Evolutionary conservation across 2,113 vertebrate genomes (phyloP).

Genomic region (Spea bombifrons): DNA sequence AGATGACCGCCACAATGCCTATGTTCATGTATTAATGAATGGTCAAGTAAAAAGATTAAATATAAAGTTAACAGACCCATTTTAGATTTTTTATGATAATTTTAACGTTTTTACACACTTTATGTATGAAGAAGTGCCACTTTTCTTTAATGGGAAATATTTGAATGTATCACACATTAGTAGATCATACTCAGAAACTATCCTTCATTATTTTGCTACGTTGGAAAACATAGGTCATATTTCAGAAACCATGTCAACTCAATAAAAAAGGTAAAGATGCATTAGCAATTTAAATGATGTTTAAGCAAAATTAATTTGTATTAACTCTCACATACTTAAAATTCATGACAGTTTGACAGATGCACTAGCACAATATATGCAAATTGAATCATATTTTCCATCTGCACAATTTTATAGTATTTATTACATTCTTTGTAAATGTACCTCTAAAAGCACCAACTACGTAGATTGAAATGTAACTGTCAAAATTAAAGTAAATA

Average conservation of each 20-base stretch:
- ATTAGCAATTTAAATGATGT: constrained; percentile 13
- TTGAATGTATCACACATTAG: not conserved
- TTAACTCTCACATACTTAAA: constrained; percentile 16
- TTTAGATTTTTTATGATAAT: too few species aligned
- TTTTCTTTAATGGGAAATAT: not conserved
- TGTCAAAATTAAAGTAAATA: constrained; percentile 33
- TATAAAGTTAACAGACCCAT: too few species aligned
- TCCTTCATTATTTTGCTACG: not conserved
- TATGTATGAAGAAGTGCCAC: too few species aligned
- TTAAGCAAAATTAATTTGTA: constrained; percentile 20
- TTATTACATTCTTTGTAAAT: constrained; percentile 31
- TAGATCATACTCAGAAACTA: not conserved
- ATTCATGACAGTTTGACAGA: constrained; percentile 23
- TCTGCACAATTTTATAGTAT: constrained; percentile 28
- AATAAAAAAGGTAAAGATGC: not conserved
- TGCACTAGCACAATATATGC: constrained; percentile 12
- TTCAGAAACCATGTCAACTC: constrained; percentile 1
- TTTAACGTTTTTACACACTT: too few species aligned
- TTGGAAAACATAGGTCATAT: not conserved
- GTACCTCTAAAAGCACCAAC: constrained; percentile 1
- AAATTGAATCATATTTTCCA: constrained; percentile 36
- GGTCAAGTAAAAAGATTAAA: too few species aligned
- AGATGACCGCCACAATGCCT: too few species aligned
- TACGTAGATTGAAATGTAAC: not conserved
- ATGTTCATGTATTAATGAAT: too few species aligned